Conservation (phyloP, 2,797 vertebrate species). For the Rhinophrynus dorsalis region DNA sequence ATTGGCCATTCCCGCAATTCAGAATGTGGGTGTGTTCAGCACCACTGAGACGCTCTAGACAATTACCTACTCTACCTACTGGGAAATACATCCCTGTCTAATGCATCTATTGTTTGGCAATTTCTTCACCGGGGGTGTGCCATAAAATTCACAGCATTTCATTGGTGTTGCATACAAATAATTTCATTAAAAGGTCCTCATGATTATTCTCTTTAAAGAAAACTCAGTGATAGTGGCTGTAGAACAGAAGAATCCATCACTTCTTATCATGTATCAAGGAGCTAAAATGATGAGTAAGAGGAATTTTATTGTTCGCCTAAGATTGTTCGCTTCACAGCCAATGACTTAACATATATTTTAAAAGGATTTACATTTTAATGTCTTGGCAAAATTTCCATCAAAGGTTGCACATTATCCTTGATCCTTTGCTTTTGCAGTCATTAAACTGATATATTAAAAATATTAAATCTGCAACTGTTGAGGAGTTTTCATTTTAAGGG, state of each 20-base stretch:
- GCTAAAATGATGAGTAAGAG: slow-evolving; percentile 45
- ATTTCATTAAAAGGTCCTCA: slow-evolving; percentile 27
- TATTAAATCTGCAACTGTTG: slow-evolving; percentile 26
- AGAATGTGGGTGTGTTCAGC: too few relatives aligned
- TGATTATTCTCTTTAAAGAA: slow-evolving; percentile 16
- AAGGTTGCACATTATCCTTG: slow-evolving; percentile 25
- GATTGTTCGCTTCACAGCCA: slow-evolving; percentile 39
- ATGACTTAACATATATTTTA: slow-evolving; percentile 45
- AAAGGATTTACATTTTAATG: slow-evolving; percentile 43
- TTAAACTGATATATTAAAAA: slow-evolving; percentile 27
- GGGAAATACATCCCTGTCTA: too few relatives aligned
- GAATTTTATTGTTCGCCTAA: slow-evolving; percentile 45
- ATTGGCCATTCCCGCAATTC: too few relatives aligned
- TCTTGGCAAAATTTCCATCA: slow-evolving; percentile 34
- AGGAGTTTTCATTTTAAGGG: neutral
- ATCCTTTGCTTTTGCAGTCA: slow-evolving; percentile 15
- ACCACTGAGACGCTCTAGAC: too few relatives aligned
- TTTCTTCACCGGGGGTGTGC: too few relatives aligned
- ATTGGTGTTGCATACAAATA: neutral
- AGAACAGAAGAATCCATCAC: slow-evolving; percentile 38
- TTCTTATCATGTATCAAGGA: slow-evolving; percentile 37
- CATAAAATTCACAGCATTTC: too few relatives aligned
- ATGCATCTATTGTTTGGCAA: too few relatives aligned
- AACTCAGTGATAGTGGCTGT: slow-evolving; percentile 30
- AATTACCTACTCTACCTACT: too few relatives aligned